These are phyloP conservation scores for Chroicocephalus ridibundus DNA, from an alignment of 2,113 vertebrate genomes.

Conservation along the genomic window DNA sequence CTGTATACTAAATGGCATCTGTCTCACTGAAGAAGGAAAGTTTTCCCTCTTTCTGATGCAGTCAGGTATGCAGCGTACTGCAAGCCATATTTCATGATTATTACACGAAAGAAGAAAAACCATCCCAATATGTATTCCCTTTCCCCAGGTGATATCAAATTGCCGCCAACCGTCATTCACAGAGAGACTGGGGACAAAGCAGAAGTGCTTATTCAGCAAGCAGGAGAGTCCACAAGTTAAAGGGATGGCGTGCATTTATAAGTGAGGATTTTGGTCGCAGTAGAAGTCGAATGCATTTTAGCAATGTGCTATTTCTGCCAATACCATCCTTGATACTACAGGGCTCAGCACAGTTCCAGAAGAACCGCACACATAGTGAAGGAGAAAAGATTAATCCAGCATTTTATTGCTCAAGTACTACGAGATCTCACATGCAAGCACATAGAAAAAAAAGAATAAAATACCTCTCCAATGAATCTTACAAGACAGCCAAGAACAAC, in stretches of 20 bases:
- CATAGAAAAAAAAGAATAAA: neutral
- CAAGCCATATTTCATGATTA: neutral
- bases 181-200: neutral
- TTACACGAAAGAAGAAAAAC: neutral
- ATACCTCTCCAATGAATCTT: neutral
- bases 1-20: neutral
- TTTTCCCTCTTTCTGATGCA: neutral
- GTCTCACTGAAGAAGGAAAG: neutral
- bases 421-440: neutral
- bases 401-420: neutral
- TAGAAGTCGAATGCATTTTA: neutral
- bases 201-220: neutral
- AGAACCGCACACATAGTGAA: neutral
- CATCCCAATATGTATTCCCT: neutral
- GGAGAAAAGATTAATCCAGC: neutral
- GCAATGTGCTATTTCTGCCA: neutral
- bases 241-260: rapidly evolving
- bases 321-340: neutral
- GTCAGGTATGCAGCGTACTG: neutral
- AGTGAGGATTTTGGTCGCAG: neutral
- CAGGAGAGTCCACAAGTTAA: neutral
- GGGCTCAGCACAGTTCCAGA: neutral
- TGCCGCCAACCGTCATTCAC: neutral
- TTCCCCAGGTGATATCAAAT: neutral
- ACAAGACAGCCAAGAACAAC: neutral